These are phyloP conservation scores for Epicauta chinensis DNA, from an alignment of 1,140 invertebrate species.

Conservation along the genomic window DNA sequence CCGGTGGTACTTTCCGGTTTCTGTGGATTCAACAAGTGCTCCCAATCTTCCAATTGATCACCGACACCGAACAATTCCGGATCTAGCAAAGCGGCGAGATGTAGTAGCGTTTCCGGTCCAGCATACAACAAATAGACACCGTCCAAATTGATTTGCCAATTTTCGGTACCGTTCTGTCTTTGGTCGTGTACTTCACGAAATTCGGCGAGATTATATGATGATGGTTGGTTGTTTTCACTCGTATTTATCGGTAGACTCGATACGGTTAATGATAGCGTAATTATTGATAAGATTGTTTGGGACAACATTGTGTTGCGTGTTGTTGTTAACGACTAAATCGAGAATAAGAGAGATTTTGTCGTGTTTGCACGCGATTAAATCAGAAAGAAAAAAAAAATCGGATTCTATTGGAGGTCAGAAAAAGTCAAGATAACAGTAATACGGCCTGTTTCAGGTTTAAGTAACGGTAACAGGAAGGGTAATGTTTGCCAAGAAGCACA, in stretches of 20 bases:
- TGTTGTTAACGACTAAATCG: too few species aligned
- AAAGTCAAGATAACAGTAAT: too few species aligned
- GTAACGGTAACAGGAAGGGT: too few species aligned
- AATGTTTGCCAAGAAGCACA: too few species aligned
- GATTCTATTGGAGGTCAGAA: too few species aligned
- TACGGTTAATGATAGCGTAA: too few species aligned
- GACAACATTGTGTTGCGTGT: too few species aligned
- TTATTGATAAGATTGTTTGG: too few species aligned
- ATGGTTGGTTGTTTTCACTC: background rate
- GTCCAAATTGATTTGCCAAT: constrained; percentile 58
- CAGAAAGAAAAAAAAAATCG: too few species aligned
- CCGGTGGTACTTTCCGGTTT: background rate
- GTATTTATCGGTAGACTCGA: background rate
- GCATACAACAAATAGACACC: constrained; percentile 58
- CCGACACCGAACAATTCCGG: constrained; percentile 2
- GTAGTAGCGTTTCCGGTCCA: constrained; percentile 48
- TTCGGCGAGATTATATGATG: constrained; percentile 1
- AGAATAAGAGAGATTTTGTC: too few species aligned
- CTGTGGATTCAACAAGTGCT: constrained; percentile 1
- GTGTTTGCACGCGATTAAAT: too few species aligned
- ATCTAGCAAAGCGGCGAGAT: constrained; percentile 1
- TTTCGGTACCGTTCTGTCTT: constrained; percentile 63
- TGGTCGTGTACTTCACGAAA: constrained; percentile 50
- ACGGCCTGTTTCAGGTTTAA: too few species aligned
- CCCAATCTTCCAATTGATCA: background rate